phyloP scores from a whole-genome alignment of 2,113 vertebrate genomes.

The Ptilonorhynchus violaceus region DNA sequence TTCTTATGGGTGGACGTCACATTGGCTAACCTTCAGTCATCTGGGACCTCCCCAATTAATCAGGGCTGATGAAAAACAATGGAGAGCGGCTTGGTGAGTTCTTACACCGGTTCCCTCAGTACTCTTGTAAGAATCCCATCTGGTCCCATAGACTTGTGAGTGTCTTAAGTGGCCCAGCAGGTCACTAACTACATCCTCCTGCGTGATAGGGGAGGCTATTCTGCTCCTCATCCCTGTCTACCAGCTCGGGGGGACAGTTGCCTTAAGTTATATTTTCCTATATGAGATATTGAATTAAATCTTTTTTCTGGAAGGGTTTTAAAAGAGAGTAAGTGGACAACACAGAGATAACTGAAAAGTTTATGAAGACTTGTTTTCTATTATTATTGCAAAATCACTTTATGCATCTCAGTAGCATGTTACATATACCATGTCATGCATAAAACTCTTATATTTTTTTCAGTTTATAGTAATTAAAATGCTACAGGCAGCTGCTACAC shows the following conservation, averaged over 20 bases:
- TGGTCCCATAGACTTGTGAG: accelerated
- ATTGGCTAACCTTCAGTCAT: background rate
- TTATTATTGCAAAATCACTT: background rate
- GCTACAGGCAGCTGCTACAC: background rate
- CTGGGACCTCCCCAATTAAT: no score
- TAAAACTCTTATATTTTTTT: background rate
- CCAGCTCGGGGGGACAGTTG: background rate
- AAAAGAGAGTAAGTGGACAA: background rate
- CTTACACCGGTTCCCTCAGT: accelerated
- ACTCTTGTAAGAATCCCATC: background rate
- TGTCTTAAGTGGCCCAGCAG: background rate
- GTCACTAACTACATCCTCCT: background rate
- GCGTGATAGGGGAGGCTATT: background rate
- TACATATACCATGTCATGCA: background rate
- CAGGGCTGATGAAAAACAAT: background rate
- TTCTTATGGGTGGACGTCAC: background rate
- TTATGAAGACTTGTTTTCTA: background rate
- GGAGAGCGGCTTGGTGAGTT: background rate
- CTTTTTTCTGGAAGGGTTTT: background rate
- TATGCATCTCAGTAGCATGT: background rate
- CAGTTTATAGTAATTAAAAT: background rate
- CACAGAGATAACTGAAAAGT: background rate
- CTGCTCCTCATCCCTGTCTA: background rate
- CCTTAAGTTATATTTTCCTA: background rate
- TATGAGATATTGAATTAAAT: background rate